These are phyloP conservation scores for Eilema caniola DNA, from an alignment of 2,888 invertebrate species.

Conservation along the genomic window DNA sequence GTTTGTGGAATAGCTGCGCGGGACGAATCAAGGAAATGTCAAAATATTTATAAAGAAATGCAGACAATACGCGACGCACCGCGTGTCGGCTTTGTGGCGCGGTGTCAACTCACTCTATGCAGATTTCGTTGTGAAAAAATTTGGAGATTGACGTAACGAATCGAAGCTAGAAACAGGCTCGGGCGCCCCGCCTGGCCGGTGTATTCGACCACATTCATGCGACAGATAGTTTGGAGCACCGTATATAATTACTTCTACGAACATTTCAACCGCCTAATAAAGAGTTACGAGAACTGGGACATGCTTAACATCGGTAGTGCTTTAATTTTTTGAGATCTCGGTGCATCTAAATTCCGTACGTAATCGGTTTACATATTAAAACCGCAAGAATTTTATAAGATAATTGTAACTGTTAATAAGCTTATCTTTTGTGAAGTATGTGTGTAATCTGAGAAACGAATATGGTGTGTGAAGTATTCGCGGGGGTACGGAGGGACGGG, in stretches of 20 bases:
- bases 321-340: slow-evolving; percentile 65
- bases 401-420: slow-evolving; percentile 40
- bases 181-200: slow-evolving; percentile 77
- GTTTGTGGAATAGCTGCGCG: slow-evolving; percentile 80
- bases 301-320: slow-evolving; percentile 61
- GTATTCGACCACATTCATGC: slow-evolving; percentile 68
- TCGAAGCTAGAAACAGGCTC: slow-evolving; percentile 63
- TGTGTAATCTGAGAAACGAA: slow-evolving; percentile 32
- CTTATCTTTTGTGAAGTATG: slow-evolving; percentile 38
- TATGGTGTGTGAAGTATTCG: slow-evolving; percentile 32
- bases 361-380: slow-evolving; percentile 23
- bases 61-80: slow-evolving; percentile 74
- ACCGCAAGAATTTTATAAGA: slow-evolving; percentile 34
- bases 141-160: slow-evolving; percentile 85
- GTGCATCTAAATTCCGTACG: slow-evolving; percentile 50
- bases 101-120: slow-evolving; percentile 85
- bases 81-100: slow-evolving; percentile 78
- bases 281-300: slow-evolving; percentile 76
- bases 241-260: slow-evolving; percentile 84
- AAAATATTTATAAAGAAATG: slow-evolving; percentile 87
- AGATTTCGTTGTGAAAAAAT: slow-evolving; percentile 80
- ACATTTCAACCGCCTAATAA: slow-evolving; percentile 75
- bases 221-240: slow-evolving; percentile 77
- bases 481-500: slow-evolving; percentile 34
- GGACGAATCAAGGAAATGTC: slow-evolving; percentile 84